Percentiles rank a stretch among this genome's conserved stretches.
Evolutionary conservation across 2,113 vertebrate genomes (phyloP).

Genomic region (Perca flavescens): DNA sequence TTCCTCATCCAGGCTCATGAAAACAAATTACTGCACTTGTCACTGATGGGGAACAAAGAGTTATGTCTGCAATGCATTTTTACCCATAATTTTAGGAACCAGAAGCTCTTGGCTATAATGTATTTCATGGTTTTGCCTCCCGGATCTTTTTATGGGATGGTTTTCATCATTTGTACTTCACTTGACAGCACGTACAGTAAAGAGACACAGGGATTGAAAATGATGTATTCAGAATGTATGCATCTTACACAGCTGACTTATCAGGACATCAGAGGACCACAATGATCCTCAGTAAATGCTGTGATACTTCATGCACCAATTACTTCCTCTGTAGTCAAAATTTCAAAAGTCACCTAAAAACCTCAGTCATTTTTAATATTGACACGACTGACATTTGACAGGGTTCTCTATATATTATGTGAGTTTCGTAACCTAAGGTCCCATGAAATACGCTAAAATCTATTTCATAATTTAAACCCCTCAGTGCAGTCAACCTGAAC

Average conservation of each 20-base stretch:
- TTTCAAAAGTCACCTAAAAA: constrained; percentile 33
- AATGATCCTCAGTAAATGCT: constrained; percentile 41
- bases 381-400: constrained; percentile 31
- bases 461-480: constrained; percentile 45
- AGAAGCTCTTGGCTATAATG: constrained; percentile 38
- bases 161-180: constrained; percentile 56
- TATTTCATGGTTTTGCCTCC: constrained; percentile 42
- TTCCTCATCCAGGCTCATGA: constrained; percentile 57
- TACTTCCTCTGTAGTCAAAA: constrained; percentile 11
- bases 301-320: constrained; percentile 12
- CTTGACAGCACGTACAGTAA: not conserved
- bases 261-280: constrained; percentile 3
- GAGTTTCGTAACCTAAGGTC: constrained; percentile 24
- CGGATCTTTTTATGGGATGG: constrained; percentile 47
- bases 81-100: constrained; percentile 49
- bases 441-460: constrained; percentile 22
- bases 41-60: constrained; percentile 62
- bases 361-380: constrained; percentile 22
- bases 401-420: constrained; percentile 14
- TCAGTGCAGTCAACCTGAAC: constrained; percentile 39
- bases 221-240: constrained; percentile 8
- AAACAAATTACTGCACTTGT: constrained; percentile 67
- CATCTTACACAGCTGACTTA: constrained; percentile 26
- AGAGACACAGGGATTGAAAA: constrained; percentile 20
- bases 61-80: constrained; percentile 60